Percentiles rank a stretch among this genome's conserved stretches.
These are phyloP conservation scores for Micromys minutus DNA, from an alignment of 2,113 vertebrate genomes.

Conservation along the genomic window DNA sequence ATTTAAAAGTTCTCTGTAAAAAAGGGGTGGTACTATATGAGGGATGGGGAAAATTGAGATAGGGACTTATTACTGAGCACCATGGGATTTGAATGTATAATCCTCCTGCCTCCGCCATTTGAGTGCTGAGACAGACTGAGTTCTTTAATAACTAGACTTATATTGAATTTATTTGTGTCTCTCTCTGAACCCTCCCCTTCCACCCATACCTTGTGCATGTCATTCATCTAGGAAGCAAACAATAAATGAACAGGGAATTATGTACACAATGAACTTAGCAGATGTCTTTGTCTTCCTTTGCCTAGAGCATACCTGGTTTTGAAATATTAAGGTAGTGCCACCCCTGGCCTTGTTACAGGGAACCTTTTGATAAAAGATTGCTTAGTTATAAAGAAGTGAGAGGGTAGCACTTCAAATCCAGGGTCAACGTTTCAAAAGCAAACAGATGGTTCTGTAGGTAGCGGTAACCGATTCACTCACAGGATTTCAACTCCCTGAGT, in stretches of 20 bases:
- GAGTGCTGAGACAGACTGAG: neutral
- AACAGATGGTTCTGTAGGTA: conserved; percentile 63
- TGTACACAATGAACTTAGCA: neutral
- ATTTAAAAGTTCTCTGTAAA: too few relatives aligned
- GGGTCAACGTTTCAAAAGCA: conserved; percentile 19
- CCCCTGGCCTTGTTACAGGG: conserved; percentile 31
- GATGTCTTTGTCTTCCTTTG: conserved; percentile 2
- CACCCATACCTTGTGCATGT: neutral
- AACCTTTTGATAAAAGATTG: conserved; percentile 53
- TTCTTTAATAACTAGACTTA: neutral
- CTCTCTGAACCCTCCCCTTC: neutral
- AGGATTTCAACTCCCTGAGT: conserved; percentile 60
- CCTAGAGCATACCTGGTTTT: conserved; percentile 6
- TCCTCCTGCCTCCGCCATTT: neutral
- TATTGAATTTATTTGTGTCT: neutral
- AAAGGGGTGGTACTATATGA: too few relatives aligned
- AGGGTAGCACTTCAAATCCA: conserved; percentile 30
- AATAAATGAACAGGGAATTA: neutral
- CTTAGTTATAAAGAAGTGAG: neutral
- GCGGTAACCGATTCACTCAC: conserved; percentile 21
- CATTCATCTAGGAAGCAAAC: neutral
- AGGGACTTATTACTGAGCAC: neutral
- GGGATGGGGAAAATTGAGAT: neutral
- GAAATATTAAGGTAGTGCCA: conserved; percentile 39
- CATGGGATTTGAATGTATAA: neutral